Evolutionary conservation across 2,888 invertebrate genomes (phyloP), one percentile per base, ranked within the genome.

Genomic region (Heteropelma amictum): DNA sequence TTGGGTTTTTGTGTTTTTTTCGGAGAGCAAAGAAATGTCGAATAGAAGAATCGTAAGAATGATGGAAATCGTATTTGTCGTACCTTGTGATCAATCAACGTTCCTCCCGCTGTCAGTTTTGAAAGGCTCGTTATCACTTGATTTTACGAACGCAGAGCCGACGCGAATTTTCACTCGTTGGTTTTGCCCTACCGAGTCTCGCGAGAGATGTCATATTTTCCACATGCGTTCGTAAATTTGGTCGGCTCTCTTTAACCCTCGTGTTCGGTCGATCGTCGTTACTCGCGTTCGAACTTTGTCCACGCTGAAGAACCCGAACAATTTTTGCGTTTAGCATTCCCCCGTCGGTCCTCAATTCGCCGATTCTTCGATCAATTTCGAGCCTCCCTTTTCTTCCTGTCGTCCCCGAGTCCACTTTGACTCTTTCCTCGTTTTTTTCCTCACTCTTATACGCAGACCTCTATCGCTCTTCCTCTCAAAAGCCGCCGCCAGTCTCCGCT

Each of bases 181-280:
- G 63, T 78, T 79, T 74, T 76, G 78, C 64, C 73, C 79, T 73
- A 56, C 76, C 77, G 72, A 80, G 73, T 56, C 75, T 64, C 26
- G 74, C 79, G 69, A 74, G 80, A 76, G 80, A 80, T 84, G 81
- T 83, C 84, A 85, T 84, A 80, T 81, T 83, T 82, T 79, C 80
- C 56, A 63, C 56, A 80, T 79, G 23, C 67, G 78, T 23, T 72
- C 65, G 70, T 58, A 26, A 75, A 64, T 72, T 49, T 42, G 12
- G 40, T 14, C 61, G 17, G 38, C 38, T 51, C 71, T 67, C 72
- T 60, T 65, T 64, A 67, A 17, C 17, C 42, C 74, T 23, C 71
- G 72, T 42, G 51, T 51, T 63, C 54, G 54, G 19, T 49, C 35
- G 33, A 38, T 69, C 64, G 14, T 21, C 28, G 42, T 35, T 7